phyloP scores from a whole-genome alignment of 2,797 vertebrate genomes.

The Threskiornis aethiopicus region DNA sequence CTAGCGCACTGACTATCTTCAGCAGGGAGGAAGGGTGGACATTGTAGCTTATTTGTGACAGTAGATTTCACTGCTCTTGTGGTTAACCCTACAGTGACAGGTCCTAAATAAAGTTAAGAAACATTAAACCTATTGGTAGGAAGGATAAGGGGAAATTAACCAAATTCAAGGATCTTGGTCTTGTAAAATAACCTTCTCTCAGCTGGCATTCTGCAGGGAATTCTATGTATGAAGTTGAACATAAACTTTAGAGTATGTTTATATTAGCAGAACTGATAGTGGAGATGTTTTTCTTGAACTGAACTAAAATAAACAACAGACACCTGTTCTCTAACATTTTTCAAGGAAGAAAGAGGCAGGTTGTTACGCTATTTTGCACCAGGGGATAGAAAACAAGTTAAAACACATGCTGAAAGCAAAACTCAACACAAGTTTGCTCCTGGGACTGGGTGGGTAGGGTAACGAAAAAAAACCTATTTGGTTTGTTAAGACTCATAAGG shows the following conservation, averaged over 20 bases:
- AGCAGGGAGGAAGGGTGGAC: background rate
- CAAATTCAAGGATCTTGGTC: background rate
- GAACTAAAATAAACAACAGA: background rate
- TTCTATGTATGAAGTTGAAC: background rate
- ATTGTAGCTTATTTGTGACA: background rate
- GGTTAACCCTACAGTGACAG: background rate
- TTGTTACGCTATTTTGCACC: background rate
- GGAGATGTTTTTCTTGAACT: background rate
- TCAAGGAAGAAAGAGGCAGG: background rate
- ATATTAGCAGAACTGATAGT: background rate
- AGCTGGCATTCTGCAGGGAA: background rate
- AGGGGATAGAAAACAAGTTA: background rate
- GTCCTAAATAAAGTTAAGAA: background rate
- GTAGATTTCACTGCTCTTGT: background rate
- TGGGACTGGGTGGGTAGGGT: background rate
- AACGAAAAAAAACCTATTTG: background rate
- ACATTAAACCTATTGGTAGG: background rate
- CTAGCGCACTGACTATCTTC: background rate
- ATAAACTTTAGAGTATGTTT: background rate
- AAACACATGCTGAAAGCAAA: background rate
- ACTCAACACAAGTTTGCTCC: background rate
- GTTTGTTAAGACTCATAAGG: background rate
- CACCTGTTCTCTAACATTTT: background rate
- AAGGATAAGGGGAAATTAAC: background rate
- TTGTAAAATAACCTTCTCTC: background rate